Conservation (phyloP, 2,797 vertebrate genomes). For the Ctenosaura bakeri region DNA sequence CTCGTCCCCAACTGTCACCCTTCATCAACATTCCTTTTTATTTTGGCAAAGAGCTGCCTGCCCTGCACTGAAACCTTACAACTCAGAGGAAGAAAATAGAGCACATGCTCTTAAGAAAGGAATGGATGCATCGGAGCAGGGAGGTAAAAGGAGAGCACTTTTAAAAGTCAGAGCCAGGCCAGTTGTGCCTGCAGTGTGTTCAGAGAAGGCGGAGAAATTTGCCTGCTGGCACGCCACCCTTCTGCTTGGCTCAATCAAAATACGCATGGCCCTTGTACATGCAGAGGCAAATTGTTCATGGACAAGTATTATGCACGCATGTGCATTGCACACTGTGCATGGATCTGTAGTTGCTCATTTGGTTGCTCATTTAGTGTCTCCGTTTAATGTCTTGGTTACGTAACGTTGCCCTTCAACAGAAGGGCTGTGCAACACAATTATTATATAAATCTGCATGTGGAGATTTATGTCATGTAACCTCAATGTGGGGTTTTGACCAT, state of each 20-base stretch:
- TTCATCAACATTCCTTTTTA: slow-evolving; percentile 3
- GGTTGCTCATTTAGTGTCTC: too few relatives aligned
- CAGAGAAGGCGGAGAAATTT: not conserved
- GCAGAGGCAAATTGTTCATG: too few relatives aligned
- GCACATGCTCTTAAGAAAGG: slow-evolving; percentile 28
- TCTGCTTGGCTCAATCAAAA: not conserved
- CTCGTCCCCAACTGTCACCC: slow-evolving; percentile 35
- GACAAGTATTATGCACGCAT: too few relatives aligned
- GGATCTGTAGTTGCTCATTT: too few relatives aligned
- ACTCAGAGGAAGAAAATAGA: slow-evolving; percentile 19
- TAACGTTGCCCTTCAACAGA: too few relatives aligned
- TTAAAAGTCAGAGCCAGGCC: not conserved
- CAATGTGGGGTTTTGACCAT: too few relatives aligned
- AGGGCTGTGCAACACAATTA: too few relatives aligned
- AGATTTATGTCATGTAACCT: too few relatives aligned
- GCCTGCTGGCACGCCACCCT: not conserved
- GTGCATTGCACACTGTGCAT: too few relatives aligned
- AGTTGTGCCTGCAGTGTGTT: not conserved
- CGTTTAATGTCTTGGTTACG: too few relatives aligned
- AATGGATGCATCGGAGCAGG: not conserved
- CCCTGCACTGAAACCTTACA: slow-evolving; percentile 21
- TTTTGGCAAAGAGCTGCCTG: slow-evolving; percentile 1
- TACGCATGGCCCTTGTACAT: too few relatives aligned
- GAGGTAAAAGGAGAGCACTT: not conserved
- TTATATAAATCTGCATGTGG: too few relatives aligned